Base-by-base conservation (phyloP, 1,140 invertebrate genomes). In the Trachymyrmex septentrionalis region DNA sequence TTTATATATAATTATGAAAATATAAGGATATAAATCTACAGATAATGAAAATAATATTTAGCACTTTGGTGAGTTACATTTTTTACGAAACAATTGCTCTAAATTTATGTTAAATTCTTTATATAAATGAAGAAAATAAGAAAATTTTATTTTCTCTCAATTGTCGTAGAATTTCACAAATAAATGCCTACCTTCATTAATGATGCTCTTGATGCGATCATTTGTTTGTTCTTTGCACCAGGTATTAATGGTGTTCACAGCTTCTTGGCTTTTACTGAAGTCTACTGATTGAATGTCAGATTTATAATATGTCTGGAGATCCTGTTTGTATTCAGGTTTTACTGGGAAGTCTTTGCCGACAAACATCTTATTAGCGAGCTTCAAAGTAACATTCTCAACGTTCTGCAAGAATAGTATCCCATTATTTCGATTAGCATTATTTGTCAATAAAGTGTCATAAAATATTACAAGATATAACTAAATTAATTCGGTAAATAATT, bases 211-310 rank as follows among this genome's bases (percentile, higher is more conserved):
- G 61, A 97, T 97, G 86, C 95, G 96, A 38, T 96, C 77, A 19
- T 96, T 94, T 0, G 97, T 97, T 10, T 95, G 87, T 16, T 95
- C 86, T 38, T 95, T 92, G 24, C 96, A 95, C 96, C 96, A 97
- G 2, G 87, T 57, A 78, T 97, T 97, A 50, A 97, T 96, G 0
- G 38, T 90, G 38, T 94, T 90, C 3, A 95, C 92, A 24, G 93
- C 92, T 10, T 91, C 85, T 1, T 21, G 0, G 0, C 88, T 82
- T 64, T 93, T 55, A 0, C 3, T 14, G 78, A 96, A 96, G 75
- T 96, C 88, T 0, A 96, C 78, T 10, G 5, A 85, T 73, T 78
- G 12, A 16, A 64, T 86, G 4, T n/a, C 78, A 21, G 94, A 93
- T 27, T 55, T 73, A 63, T 93, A 95, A 4, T 72, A 53, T 2